Percentiles rank a stretch among this genome's conserved stretches.
Conservation (phyloP, 2,113 vertebrate genomes). For the Stictonetta naevosa region DNA sequence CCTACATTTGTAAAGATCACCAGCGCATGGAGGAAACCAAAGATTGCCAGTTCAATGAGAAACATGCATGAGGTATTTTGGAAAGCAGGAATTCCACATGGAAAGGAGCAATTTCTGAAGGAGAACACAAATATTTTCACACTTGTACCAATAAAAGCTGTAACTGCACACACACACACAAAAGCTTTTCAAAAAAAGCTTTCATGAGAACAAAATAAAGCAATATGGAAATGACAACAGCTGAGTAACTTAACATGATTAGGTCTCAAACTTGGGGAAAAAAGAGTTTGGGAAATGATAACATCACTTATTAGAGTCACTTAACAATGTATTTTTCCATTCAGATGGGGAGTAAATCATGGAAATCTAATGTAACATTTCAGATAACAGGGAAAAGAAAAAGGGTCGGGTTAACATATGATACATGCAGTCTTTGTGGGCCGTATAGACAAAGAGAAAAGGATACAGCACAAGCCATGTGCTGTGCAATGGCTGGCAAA, state of each 20-base stretch:
- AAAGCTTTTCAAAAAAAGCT: not conserved
- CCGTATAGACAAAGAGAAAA: not conserved
- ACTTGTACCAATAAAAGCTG: not conserved
- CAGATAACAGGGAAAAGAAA: not conserved
- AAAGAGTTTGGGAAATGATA: not conserved
- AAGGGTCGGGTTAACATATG: not conserved
- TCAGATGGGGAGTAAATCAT: not conserved
- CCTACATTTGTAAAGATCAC: not conserved
- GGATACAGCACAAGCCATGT: rapidly evolving
- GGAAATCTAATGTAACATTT: not conserved
- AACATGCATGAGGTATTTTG: not conserved
- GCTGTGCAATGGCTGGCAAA: not conserved
- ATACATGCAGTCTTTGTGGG: not conserved
- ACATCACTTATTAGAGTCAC: not conserved
- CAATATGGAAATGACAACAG: not conserved
- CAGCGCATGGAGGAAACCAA: not conserved
- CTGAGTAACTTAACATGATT: not conserved
- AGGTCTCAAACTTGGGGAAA: not conserved
- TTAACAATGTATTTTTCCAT: not conserved
- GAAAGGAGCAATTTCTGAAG: not conserved
- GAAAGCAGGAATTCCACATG: not conserved
- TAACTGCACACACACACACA: not conserved
- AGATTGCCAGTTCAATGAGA: not conserved
- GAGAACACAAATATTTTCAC: not conserved
- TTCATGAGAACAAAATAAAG: not conserved